These are phyloP conservation scores for Loriculus beryllinus DNA, from an alignment of 2,797 vertebrate genomes.

Conservation along the genomic window DNA sequence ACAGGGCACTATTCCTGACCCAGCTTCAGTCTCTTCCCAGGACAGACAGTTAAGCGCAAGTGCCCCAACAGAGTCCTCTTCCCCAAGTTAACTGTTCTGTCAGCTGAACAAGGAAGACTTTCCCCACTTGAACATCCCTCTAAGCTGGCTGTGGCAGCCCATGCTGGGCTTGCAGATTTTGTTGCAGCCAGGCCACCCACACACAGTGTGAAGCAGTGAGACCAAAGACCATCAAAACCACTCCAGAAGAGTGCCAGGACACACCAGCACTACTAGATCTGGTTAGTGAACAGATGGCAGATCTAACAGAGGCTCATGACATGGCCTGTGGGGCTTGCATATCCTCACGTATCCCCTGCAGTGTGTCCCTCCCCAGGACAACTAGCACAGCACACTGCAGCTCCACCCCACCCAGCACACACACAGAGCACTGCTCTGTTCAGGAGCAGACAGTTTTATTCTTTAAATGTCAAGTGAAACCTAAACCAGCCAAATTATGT, in stretches of 20 bases:
- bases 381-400: not conserved
- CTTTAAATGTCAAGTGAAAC: constrained; percentile 67
- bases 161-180: not conserved
- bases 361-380: not conserved
- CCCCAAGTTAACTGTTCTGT: not conserved
- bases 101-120: not conserved
- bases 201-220: not conserved
- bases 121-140: not conserved
- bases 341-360: not conserved
- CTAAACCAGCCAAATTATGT: constrained; percentile 51
- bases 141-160: not conserved
- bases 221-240: not conserved
- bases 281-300: not conserved
- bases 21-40: not conserved
- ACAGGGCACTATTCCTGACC: not conserved
- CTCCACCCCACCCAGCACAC: not conserved
- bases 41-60: not conserved
- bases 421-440: not conserved
- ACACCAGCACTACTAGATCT: not conserved
- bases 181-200: not conserved
- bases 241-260: not conserved
- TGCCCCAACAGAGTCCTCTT: not conserved
- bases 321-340: not conserved
- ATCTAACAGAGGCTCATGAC: not conserved
- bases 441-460: constrained; percentile 33